phyloP scores from a whole-genome alignment of 2,113 vertebrate species.

The Megatriorchis doriae region DNA sequence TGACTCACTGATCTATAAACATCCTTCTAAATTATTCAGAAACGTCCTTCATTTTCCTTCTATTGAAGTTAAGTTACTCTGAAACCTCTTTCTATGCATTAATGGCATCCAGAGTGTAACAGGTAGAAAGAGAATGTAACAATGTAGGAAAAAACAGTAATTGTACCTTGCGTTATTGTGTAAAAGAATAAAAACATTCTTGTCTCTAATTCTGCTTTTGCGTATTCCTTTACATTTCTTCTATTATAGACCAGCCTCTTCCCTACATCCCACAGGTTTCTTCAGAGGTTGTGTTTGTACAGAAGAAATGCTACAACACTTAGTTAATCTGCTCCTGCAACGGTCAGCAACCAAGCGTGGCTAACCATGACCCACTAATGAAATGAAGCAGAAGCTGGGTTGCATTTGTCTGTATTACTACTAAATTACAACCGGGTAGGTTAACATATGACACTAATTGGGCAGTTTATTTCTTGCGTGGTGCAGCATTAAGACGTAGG shows the following conservation, averaged over 20 bases:
- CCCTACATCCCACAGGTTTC: neutral
- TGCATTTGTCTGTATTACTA: neutral
- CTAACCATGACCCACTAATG: constrained; percentile 1
- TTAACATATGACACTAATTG: neutral
- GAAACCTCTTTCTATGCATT: neutral
- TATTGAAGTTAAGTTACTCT: neutral
- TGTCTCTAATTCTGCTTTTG: neutral
- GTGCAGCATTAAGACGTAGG: neutral
- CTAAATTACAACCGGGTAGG: neutral
- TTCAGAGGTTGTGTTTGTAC: neutral
- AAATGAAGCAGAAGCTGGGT: constrained; percentile 7
- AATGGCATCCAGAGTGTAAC: neutral
- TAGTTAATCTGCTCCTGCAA: neutral
- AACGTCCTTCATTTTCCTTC: neutral
- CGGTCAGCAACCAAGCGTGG: neutral
- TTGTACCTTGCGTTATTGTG: neutral
- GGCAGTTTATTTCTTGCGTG: neutral
- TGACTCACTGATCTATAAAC: neutral
- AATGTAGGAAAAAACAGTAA: neutral
- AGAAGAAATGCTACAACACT: neutral
- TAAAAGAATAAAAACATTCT: neutral
- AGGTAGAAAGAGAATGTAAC: neutral
- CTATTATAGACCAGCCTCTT: neutral
- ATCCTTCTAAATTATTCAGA: constrained; percentile 15
- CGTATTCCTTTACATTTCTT: neutral